Evolutionary conservation across 2,888 invertebrate species (phyloP).

Genomic region (Agonopterix alstromeriana): DNA sequence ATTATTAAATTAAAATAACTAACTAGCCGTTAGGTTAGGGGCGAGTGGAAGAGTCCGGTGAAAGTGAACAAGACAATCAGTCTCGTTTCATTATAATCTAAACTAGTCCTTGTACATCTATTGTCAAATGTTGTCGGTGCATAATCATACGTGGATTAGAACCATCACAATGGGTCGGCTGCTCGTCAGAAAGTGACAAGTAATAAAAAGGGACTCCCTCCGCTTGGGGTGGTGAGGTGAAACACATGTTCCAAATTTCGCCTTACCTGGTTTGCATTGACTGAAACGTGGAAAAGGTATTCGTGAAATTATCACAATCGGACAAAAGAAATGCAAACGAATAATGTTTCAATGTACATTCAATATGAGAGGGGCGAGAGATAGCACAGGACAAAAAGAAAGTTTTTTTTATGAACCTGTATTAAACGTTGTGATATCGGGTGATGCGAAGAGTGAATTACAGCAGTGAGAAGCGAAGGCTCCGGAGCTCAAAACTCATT

Average conservation of each 20-base stretch:
- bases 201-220: conserved; percentile 37
- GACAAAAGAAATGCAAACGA: conserved; percentile 6
- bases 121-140: conserved; percentile 43
- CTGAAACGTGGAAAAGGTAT: conserved; percentile 19
- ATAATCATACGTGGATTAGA: conserved; percentile 62
- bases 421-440: conserved; percentile 10
- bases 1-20: background rate
- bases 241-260: conserved; percentile 25
- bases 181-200: conserved; percentile 55
- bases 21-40: conserved; percentile 9
- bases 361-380: background rate
- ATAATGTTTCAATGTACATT: conserved; percentile 2
- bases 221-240: conserved; percentile 28
- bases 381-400: too few species aligned
- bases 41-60: conserved; percentile 43
- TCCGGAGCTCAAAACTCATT: background rate
- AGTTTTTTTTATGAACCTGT: background rate
- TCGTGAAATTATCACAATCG: conserved; percentile 23
- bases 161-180: conserved; percentile 46
- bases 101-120: conserved; percentile 58
- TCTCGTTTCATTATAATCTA: conserved; percentile 49
- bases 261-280: conserved; percentile 15
- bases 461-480: too few species aligned
- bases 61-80: conserved; percentile 53
- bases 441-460: background rate